A percentile compares a stretch with the other conserved stretches of the same genome.
These are phyloP conservation scores for Silurus asotus DNA, from an alignment of 2,113 vertebrate genomes.

Conservation along the genomic window DNA sequence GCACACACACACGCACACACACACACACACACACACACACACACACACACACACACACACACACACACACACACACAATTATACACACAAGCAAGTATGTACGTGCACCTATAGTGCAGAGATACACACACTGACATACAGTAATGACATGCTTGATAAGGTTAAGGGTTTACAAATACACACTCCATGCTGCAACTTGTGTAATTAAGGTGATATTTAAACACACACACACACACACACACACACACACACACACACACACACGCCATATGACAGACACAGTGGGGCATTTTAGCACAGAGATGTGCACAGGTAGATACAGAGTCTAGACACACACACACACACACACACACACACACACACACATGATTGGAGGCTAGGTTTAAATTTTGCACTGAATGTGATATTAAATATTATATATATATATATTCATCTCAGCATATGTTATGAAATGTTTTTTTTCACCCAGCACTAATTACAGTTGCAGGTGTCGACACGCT, in stretches of 20 bases:
- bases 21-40: conserved; percentile 33
- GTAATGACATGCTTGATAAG: conserved; percentile 32
- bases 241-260: conserved; percentile 21
- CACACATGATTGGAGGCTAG: not conserved
- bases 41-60: conserved; percentile 7
- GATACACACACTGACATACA: conserved; percentile 24
- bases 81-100: conserved; percentile 13
- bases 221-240: conserved; percentile 21
- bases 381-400: too few species aligned
- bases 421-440: not conserved
- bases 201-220: conserved; percentile 7
- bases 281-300: not conserved
- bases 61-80: conserved; percentile 14
- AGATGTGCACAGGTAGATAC: not conserved
- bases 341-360: conserved; percentile 12
- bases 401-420: too few species aligned
- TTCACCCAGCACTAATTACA: not conserved
- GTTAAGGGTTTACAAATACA: conserved; percentile 27
- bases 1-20: not conserved
- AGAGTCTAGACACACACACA: not conserved
- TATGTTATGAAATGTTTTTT: not conserved
- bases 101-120: conserved; percentile 24
- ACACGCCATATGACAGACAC: not conserved
- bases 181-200: conserved; percentile 13
- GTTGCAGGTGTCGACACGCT: not conserved